Percentiles rank a stretch among this genome's conserved stretches.
These are phyloP conservation scores for Sus cebifrons DNA, from an alignment of 2,797 vertebrate genomes.

Conservation along the genomic window DNA sequence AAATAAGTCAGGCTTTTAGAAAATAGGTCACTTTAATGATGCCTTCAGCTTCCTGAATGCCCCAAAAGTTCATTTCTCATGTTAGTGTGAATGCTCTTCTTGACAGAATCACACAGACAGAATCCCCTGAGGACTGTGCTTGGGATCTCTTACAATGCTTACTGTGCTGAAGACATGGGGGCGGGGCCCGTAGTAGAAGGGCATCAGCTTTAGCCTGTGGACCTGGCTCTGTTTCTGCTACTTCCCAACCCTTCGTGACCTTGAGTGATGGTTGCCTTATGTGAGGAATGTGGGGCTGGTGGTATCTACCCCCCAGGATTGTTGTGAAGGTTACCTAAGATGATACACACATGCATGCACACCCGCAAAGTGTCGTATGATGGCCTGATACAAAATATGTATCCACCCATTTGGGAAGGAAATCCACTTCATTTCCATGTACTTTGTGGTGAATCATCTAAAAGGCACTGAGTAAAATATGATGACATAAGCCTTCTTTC, in stretches of 20 bases:
- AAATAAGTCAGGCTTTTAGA: conserved; percentile 34
- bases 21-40: conserved; percentile 14
- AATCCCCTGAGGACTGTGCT: background rate
- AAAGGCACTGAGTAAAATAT: conserved; percentile 53
- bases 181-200: background rate
- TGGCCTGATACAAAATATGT: background rate
- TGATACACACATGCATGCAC: background rate
- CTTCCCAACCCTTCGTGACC: background rate
- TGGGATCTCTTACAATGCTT: background rate
- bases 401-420: conserved; percentile 52
- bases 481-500: conserved; percentile 28
- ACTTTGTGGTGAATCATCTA: conserved; percentile 63
- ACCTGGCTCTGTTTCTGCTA: background rate
- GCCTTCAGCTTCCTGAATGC: background rate
- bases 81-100: background rate
- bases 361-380: background rate
- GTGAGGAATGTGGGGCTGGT: background rate
- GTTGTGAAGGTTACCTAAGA: background rate
- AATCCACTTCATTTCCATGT: conserved; percentile 24
- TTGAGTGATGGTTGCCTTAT: background rate
- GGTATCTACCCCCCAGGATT: background rate
- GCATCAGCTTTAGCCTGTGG: background rate
- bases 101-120: background rate
- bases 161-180: background rate
- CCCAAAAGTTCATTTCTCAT: background rate